Conservation (phyloP, 1,140 invertebrate species). For the Brachionus manjavacas region DNA sequence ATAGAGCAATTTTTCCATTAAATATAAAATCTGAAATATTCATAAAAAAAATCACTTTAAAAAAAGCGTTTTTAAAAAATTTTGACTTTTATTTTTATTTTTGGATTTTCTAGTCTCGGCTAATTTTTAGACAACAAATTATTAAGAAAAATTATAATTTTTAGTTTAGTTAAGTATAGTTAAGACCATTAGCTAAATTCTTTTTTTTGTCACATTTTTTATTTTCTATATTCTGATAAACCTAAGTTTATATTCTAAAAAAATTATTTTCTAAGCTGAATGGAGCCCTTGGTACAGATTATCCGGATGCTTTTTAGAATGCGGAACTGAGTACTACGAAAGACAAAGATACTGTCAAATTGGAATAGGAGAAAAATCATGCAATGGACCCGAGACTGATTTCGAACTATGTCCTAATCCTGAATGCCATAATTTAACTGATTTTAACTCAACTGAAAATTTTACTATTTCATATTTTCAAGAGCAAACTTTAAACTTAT, state of each 20-base stretch:
- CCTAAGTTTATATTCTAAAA: background rate
- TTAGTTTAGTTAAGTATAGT: no score
- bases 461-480: background rate
- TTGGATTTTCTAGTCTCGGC: no score
- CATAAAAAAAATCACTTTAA: no score
- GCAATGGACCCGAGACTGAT: background rate
- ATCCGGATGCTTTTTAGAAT: background rate
- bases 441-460: background rate
- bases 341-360: constrained; percentile 2
- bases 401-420: background rate
- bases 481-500: background rate
- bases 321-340: constrained; percentile 7
- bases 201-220: no score
- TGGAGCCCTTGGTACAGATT: background rate
- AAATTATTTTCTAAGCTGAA: background rate
- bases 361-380: background rate
- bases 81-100: no score
- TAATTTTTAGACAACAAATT: no score
- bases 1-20: no score
- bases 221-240: no score
- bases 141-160: no score
- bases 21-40: no score
- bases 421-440: background rate
- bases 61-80: no score
- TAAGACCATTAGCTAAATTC: no score